Evolutionary conservation across 2,113 vertebrate genomes (phyloP).

Genomic region (Perca schrenkii): DNA sequence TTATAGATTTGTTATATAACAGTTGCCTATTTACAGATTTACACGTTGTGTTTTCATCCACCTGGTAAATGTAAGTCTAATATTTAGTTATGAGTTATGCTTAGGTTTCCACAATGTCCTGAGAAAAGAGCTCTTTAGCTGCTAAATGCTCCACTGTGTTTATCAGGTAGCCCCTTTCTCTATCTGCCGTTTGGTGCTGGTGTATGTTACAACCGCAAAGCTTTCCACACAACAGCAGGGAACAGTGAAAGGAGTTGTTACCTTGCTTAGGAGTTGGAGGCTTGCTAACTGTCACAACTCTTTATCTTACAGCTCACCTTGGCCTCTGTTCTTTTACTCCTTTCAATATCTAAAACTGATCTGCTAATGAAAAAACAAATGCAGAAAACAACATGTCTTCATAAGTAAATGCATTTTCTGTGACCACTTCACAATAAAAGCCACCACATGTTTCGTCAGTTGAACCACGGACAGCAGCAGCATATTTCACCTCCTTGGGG

Average conservation of each 20-base stretch:
- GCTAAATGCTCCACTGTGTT: not conserved
- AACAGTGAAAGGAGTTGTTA: not conserved
- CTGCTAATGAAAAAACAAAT: not conserved
- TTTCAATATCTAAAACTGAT: not conserved
- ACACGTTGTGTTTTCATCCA: not conserved
- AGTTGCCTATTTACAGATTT: not conserved
- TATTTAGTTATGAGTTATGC: not conserved
- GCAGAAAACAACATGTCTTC: not conserved
- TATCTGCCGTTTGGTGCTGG: not conserved
- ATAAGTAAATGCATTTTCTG: too few species aligned
- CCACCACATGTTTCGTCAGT: too few species aligned
- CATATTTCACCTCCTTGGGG: slow-evolving; percentile 1
- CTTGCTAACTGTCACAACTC: not conserved
- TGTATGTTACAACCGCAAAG: not conserved
- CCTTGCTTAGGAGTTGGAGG: not conserved
- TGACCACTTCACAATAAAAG: too few species aligned
- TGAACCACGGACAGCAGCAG: not conserved
- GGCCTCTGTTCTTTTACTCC: too few species aligned
- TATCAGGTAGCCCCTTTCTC: not conserved
- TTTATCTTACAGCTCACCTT: too few species aligned
- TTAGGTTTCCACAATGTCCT: not conserved
- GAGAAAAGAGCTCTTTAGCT: not conserved
- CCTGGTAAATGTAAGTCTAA: not conserved
- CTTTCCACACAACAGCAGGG: not conserved
- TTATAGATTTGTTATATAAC: not conserved